These are phyloP conservation scores for Mantis religiosa DNA, from an alignment of 2,888 invertebrate species.

Conservation along the genomic window DNA sequence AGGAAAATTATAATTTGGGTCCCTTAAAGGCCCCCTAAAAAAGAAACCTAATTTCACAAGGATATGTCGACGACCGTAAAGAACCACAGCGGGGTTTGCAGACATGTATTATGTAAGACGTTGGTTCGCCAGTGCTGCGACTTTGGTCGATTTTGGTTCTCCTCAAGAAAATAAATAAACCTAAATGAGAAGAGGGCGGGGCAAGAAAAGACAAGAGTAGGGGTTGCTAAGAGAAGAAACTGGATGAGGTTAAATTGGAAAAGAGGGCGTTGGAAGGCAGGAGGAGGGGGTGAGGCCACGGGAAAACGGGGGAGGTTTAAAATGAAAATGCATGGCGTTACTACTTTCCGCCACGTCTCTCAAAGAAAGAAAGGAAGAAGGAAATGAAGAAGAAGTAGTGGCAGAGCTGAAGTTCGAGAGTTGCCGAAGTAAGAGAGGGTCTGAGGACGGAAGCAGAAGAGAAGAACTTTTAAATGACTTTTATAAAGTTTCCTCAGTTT, in stretches of 20 bases:
- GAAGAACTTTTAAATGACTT: slow-evolving; percentile 22
- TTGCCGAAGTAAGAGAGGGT: slow-evolving; percentile 19
- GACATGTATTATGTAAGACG: neutral
- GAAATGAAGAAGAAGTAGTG: slow-evolving; percentile 26
- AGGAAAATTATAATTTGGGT: no score
- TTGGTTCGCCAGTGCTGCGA: neutral
- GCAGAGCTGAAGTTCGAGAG: slow-evolving; percentile 18
- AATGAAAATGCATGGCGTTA: slow-evolving; percentile 2
- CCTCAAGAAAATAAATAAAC: slow-evolving; percentile 19
- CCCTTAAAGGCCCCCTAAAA: no score
- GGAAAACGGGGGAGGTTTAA: neutral
- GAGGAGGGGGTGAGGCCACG: neutral
- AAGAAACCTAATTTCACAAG: no score
- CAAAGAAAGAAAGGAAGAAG: slow-evolving; percentile 5
- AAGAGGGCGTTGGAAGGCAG: slow-evolving; percentile 1
- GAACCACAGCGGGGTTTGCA: no score
- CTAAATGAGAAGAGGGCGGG: slow-evolving; percentile 16
- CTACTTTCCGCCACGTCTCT: slow-evolving; percentile 2
- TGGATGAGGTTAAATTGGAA: slow-evolving; percentile 8
- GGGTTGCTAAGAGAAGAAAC: neutral
- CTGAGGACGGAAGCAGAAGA: slow-evolving; percentile 11
- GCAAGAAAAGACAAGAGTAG: neutral
- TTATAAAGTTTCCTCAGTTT: slow-evolving; percentile 21
- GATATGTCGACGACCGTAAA: no score
- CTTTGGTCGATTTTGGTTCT: slow-evolving; percentile 5